Percentiles rank a stretch among this genome's conserved stretches.
phyloP scores from a whole-genome alignment of 2,113 vertebrate genomes.

The Rhizomys pruinosus region DNA sequence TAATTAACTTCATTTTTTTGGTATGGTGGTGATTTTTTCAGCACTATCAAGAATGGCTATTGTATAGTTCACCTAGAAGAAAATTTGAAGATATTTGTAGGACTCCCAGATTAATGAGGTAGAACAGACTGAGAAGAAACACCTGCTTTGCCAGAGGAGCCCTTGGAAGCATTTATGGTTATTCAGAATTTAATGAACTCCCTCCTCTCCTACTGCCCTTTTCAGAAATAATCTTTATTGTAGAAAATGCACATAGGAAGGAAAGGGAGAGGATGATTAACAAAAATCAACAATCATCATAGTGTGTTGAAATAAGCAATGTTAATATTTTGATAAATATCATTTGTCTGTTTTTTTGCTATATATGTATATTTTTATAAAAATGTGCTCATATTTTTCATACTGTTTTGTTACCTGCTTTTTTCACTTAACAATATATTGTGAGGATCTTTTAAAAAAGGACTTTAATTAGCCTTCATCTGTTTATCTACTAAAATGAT shows the following conservation, averaged over 20 bases:
- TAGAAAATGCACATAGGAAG: constrained; percentile 46
- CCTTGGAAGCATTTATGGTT: background rate
- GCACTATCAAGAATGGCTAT: constrained; percentile 12
- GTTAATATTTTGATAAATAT: constrained; percentile 78
- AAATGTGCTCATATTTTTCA: constrained; percentile 69
- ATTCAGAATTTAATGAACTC: background rate
- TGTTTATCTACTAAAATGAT: too few species aligned
- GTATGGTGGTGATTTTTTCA: background rate
- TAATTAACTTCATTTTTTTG: background rate
- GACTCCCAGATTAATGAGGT: background rate
- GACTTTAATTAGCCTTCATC: too few species aligned
- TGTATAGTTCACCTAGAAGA: constrained; percentile 46
- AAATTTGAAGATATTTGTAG: constrained; percentile 2
- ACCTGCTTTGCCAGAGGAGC: background rate
- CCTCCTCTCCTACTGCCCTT: constrained; percentile 56
- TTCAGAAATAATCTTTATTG: constrained; percentile 35
- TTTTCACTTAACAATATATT: constrained; percentile 73
- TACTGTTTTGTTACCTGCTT: constrained; percentile 74
- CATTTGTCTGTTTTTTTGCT: constrained; percentile 75
- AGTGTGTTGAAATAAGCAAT: constrained; percentile 48
- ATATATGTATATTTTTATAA: constrained; percentile 81
- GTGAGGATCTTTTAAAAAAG: constrained; percentile 68
- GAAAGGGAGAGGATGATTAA: background rate
- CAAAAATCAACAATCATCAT: constrained; percentile 22
- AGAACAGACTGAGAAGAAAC: background rate